Base-by-base conservation (phyloP, 2,113 vertebrate genomes). In the Astur gentilis region DNA sequence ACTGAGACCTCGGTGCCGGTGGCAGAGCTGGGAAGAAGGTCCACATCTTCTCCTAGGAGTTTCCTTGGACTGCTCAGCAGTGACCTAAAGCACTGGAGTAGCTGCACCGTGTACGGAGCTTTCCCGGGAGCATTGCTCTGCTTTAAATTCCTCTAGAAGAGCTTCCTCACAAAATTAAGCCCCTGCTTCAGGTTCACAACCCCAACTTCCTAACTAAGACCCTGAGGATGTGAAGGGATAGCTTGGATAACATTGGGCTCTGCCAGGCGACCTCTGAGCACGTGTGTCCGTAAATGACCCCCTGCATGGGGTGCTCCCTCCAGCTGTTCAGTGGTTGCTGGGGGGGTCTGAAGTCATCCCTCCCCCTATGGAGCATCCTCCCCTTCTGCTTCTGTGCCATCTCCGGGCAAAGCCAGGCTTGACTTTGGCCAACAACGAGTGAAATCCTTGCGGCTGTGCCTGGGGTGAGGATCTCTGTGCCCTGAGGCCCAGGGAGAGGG, bases 101-200 rank as follows among this genome's bases (percentile, higher is more conserved):
- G 42, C 49, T 65, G 58, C n/a, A 2, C 61, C 0, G 0, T 4
- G 18, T 11, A 7, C 0, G 0, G 50, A 58, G 38, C 66, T 55
- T 47, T 62, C 14, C 40, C 0, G 0, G 44, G 36, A 80, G 4
- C 16, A 10, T 31, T 0, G 0, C 5, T 40, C 49, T 52, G 64
- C n/a, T 61, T 25, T 15, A 20, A 7, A 2, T 4, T 10, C 26
- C 29, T 71, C 42, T 20, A 14, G 36, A n/a, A 50, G 45, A 73
- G 4, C 34, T 81, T 52, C 82, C 23, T 47, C 23, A 5, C 14
- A 8, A 16, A 40, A 29, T 10, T 5, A 27, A 83, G 19, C 4
- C 21, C 27, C 23, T 54, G 21, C 20, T 47, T 71, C 69, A 34
- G 26, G 18, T 42, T 61, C 17, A 44, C 38, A 64, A 16, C 12